These are phyloP conservation scores for Geococcyx californianus DNA, from an alignment of 2,113 vertebrate genomes.

Conservation along the genomic window DNA sequence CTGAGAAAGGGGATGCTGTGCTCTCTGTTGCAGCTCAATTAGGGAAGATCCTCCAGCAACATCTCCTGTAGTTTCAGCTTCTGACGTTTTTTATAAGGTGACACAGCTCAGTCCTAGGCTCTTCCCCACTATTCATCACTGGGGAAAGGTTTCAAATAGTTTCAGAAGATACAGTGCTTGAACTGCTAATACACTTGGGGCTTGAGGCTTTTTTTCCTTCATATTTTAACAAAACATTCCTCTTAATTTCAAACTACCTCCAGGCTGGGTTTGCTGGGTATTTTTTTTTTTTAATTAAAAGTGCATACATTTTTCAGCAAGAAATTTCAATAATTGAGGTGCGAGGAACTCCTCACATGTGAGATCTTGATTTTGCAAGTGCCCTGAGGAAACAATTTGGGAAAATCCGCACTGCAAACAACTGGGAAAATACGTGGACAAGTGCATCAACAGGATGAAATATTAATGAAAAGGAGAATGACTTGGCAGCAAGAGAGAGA, in stretches of 20 bases:
- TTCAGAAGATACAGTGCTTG: not conserved
- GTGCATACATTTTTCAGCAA: conserved; percentile 39
- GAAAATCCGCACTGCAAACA: conserved; percentile 52
- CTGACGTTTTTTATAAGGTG: not conserved
- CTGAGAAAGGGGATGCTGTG: not conserved
- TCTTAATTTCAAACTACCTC: conserved; percentile 3
- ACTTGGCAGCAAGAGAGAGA: not conserved
- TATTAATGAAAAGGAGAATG: conserved; percentile 48
- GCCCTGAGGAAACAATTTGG: conserved; percentile 40
- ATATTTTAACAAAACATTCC: not conserved
- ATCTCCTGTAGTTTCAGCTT: not conserved
- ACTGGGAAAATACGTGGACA: conserved; percentile 54
- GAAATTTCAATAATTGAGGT: conserved; percentile 54
- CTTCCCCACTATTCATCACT: not conserved
- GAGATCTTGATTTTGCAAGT: conserved; percentile 8
- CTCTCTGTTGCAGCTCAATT: not conserved
- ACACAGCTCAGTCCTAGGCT: not conserved
- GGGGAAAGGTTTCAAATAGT: not conserved
- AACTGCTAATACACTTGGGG: not conserved
- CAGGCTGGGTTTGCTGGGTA: not conserved
- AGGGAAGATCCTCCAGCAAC: not conserved
- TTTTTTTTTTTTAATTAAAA: conserved; percentile 39
- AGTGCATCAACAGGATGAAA: conserved; percentile 45
- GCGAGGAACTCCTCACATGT: conserved; percentile 15
- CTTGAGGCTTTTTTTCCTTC: not conserved